Percentiles rank a stretch among this genome's conserved stretches.
Evolutionary conservation across 2,113 vertebrate species (phyloP).

Genomic region (Crotalus tigris): DNA sequence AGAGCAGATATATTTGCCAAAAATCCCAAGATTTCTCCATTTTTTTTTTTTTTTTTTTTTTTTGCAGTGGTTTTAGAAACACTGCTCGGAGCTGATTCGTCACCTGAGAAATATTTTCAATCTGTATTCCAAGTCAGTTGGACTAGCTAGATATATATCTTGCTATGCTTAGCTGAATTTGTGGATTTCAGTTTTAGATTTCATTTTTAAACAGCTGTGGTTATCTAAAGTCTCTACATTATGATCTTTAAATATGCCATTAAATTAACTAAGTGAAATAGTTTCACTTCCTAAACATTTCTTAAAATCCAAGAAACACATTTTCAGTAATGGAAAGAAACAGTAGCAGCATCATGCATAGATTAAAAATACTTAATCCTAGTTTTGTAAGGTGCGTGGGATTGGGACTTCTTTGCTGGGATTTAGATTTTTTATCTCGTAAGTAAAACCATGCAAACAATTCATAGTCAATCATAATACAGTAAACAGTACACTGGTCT

Average conservation of each 20-base stretch:
- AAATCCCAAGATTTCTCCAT: background rate
- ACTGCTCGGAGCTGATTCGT: background rate
- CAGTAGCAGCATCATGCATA: too few species aligned
- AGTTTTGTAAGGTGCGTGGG: background rate
- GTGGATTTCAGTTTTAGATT: background rate
- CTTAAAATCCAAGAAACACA: background rate
- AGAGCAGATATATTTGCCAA: background rate
- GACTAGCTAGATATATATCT: background rate
- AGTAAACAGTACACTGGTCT: background rate
- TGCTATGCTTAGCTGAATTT: background rate
- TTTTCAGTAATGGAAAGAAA: background rate
- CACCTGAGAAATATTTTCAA: background rate
- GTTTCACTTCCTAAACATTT: background rate
- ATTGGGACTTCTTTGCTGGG: background rate
- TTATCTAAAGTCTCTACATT: background rate
- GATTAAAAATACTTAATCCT: background rate
- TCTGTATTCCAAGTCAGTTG: background rate
- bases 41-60: fast-evolving
- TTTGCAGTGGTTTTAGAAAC: background rate
- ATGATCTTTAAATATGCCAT: background rate
- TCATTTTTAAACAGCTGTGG: background rate
- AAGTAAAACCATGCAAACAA: background rate
- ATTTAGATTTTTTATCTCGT: background rate
- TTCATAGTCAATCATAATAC: background rate
- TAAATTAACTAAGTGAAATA: background rate